A percentile compares a stretch with the other conserved stretches of the same genome.
phyloP scores from a whole-genome alignment of 2,888 invertebrate species.

The Leucophora obtusa region DNA sequence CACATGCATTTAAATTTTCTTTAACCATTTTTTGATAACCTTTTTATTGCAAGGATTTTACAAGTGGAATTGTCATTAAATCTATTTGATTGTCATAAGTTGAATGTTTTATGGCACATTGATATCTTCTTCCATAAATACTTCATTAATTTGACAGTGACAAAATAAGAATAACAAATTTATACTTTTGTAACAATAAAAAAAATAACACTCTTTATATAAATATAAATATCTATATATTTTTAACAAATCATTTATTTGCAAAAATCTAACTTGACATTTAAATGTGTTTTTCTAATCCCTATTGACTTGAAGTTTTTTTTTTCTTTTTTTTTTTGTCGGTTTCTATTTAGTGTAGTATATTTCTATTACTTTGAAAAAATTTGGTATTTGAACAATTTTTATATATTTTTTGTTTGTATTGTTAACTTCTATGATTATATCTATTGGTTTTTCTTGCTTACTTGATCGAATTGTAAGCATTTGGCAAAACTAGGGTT shows the following conservation, averaged over 20 bases:
- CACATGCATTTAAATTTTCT: too few species aligned
- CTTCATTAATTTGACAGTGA: not conserved
- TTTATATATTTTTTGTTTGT: slow-evolving; percentile 13
- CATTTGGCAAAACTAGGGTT: too few species aligned
- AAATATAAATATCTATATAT: not conserved
- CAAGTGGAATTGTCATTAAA: not conserved
- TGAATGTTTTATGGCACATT: slow-evolving; percentile 16
- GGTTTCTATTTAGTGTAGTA: not conserved
- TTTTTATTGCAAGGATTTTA: too few species aligned
- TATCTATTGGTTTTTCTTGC: not conserved
- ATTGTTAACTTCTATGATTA: slow-evolving; percentile 18
- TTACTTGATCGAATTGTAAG: too few species aligned
- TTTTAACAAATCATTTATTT: slow-evolving; percentile 12
- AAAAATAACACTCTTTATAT: slow-evolving; percentile 19
- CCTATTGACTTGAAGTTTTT: slow-evolving; percentile 22
- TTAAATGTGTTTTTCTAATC: slow-evolving; percentile 18
- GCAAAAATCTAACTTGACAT: slow-evolving; percentile 32
- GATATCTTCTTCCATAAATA: not conserved
- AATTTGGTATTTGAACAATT: not conserved
- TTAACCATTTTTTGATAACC: too few species aligned
- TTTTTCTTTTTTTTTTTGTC: too few species aligned
- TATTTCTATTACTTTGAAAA: not conserved
- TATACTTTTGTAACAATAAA: slow-evolving; percentile 9
- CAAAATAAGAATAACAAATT: not conserved
- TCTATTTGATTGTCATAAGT: slow-evolving; percentile 4